Base-by-base conservation (phyloP, 1,140 invertebrate genomes). In the Agrilus planipennis region DNA sequence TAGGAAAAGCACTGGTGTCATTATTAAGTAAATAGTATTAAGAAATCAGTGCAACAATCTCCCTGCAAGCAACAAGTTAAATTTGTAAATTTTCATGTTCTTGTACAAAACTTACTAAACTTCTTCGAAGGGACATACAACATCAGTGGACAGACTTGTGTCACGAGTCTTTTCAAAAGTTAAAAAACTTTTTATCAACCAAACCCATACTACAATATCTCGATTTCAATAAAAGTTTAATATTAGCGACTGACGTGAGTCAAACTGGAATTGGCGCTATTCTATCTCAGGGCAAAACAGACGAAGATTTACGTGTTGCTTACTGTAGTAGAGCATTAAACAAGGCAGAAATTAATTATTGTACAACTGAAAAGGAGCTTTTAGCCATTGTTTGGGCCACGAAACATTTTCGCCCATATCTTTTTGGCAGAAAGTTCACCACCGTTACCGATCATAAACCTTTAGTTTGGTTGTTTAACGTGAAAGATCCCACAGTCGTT, bases 381-480 rank as follows among this genome's bases (percentile, higher is more conserved):
- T 44, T 72, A 10, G 65, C 64, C 1, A 52, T 70, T 9, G 28
- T 72, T 1, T 55, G 49, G 44, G 58, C 54, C 2, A 49, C 71
- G 1, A 46, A 65, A 39, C 57, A 65, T 30, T 64, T 65, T 41
- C 28, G 52, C n/a, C 44, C 46, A 16, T 73, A 62, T 52, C 34
- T 72, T 2, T 56, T 62, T 38, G 59, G 58, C 2, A 52, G 41
- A 7, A 41, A 59, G 10, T 69, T 75, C 39, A 61, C 29, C 3
- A 55, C 70, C 0, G 45, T 63, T n/a, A 71, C 69, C 0, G 68
- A 74, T 42, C 66, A 70, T 41, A 49, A 54, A 18, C 53, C 61
- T 9, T 47, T 73, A 3, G 44, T 46, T 19, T 73, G 64, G 61
- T 48, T 73, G 4, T 45, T 55, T 16, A 54, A 54, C 2, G 47